phyloP scores from a whole-genome alignment of 2,113 vertebrate genomes.

The Pomatostomus ruficeps region DNA sequence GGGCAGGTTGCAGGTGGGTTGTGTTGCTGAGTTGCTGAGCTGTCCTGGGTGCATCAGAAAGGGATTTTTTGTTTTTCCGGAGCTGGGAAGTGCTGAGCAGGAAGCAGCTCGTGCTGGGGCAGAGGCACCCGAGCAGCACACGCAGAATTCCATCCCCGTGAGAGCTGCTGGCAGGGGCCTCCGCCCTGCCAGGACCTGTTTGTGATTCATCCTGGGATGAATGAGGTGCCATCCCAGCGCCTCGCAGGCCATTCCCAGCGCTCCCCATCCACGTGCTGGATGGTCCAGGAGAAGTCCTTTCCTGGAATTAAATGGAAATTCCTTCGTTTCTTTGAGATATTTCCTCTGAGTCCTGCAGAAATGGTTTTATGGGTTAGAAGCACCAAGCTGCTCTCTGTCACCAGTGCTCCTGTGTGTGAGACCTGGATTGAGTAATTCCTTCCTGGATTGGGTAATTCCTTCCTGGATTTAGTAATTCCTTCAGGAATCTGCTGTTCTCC shows the following conservation, averaged over 20 bases:
- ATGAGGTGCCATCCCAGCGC: too few relatives aligned
- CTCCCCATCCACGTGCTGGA: background rate
- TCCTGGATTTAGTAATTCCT: background rate
- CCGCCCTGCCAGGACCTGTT: background rate
- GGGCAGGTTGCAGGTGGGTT: background rate
- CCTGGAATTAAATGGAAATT: background rate
- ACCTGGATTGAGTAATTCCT: background rate
- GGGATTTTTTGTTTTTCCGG: background rate
- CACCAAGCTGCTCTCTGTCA: background rate
- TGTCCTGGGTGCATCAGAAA: background rate
- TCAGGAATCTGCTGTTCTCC: background rate
- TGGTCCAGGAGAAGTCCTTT: background rate
- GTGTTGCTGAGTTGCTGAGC: background rate
- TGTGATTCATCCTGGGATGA: background rate
- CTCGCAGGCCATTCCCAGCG: too few relatives aligned
- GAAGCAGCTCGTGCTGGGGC: background rate
- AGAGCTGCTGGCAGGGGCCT: slow-evolving; percentile 16
- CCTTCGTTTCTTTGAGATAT: background rate
- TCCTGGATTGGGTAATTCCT: background rate
- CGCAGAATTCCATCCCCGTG: background rate
- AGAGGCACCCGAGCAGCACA: background rate
- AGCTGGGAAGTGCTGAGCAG: background rate
- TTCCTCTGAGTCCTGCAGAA: background rate
- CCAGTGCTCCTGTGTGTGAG: background rate
- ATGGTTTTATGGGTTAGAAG: background rate